A percentile compares a stretch with the other conserved stretches of the same genome.
These are phyloP conservation scores for Neotoma lepida DNA, from an alignment of 2,113 vertebrate species.

Conservation along the genomic window DNA sequence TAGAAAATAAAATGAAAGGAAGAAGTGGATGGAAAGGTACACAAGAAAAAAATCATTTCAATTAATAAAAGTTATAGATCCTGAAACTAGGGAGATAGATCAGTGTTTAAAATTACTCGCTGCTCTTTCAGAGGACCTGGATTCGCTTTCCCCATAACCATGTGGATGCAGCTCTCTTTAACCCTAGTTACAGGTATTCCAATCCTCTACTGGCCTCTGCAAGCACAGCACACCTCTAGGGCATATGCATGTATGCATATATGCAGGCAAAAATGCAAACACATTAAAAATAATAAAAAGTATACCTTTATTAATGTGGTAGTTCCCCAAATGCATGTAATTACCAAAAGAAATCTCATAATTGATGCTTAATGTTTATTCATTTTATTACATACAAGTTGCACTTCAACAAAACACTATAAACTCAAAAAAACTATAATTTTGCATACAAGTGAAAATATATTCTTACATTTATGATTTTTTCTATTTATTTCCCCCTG, in stretches of 20 bases:
- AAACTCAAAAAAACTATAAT: not conserved
- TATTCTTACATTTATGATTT: not conserved
- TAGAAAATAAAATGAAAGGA: not conserved
- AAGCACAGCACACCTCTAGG: fast-evolving
- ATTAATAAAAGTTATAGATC: not conserved
- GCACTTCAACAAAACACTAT: not conserved
- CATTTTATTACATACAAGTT: not conserved
- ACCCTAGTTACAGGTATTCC: too few species aligned
- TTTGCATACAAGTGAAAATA: not conserved
- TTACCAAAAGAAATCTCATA: not conserved
- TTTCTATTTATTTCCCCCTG: not conserved
- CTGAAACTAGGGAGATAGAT: not conserved
- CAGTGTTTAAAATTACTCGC: not conserved
- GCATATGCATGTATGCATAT: not conserved
- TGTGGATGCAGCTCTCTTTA: not conserved
- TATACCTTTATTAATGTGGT: not conserved
- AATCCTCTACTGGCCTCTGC: too few species aligned
- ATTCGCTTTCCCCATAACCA: not conserved
- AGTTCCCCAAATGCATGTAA: not conserved
- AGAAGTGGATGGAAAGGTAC: not conserved
- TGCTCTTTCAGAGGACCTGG: not conserved
- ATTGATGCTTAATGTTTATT: not conserved
- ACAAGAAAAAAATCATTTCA: not conserved
- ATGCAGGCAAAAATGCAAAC: not conserved
- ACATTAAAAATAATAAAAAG: not conserved